Percentiles rank a stretch among this genome's conserved stretches.
phyloP scores from a whole-genome alignment of 2,113 vertebrate species.

The Scalopus aquaticus region DNA sequence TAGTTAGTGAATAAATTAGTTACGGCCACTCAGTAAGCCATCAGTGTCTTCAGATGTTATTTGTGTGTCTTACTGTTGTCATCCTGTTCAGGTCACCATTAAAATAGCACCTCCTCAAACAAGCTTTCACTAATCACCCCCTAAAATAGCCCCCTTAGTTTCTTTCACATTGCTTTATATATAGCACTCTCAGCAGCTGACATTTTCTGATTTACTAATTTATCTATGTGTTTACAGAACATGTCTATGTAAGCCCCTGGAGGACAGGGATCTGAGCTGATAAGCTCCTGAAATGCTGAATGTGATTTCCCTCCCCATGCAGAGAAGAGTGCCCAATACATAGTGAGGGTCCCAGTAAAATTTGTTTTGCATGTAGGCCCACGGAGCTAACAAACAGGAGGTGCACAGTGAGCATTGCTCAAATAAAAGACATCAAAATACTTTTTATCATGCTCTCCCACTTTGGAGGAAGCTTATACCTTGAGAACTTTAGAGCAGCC shows the following conservation, averaged over 20 bases:
- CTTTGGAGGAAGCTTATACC: not conserved
- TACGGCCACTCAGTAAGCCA: not conserved
- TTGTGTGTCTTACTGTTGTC: not conserved
- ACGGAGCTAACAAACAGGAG: not conserved
- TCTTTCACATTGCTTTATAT: not conserved
- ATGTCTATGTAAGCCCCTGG: not conserved
- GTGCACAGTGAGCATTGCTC: not conserved
- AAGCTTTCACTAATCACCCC: not conserved
- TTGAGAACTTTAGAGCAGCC: conserved; percentile 6
- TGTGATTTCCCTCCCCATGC: not conserved
- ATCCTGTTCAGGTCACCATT: not conserved
- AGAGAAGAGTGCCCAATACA: not conserved
- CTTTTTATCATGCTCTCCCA: not conserved
- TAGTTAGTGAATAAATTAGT: not conserved
- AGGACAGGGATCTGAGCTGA: not conserved
- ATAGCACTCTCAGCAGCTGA: not conserved
- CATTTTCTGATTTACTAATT: not conserved
- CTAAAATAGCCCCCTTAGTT: not conserved
- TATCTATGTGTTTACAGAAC: not conserved
- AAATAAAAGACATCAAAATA: conserved; percentile 31
- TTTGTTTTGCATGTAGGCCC: not conserved
- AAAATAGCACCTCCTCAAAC: not conserved
- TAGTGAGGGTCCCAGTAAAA: not conserved
- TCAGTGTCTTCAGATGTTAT: not conserved
- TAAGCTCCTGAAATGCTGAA: not conserved